Evolutionary conservation across 2,797 vertebrate species (phyloP).

Genomic region (Zalophus californianus): DNA sequence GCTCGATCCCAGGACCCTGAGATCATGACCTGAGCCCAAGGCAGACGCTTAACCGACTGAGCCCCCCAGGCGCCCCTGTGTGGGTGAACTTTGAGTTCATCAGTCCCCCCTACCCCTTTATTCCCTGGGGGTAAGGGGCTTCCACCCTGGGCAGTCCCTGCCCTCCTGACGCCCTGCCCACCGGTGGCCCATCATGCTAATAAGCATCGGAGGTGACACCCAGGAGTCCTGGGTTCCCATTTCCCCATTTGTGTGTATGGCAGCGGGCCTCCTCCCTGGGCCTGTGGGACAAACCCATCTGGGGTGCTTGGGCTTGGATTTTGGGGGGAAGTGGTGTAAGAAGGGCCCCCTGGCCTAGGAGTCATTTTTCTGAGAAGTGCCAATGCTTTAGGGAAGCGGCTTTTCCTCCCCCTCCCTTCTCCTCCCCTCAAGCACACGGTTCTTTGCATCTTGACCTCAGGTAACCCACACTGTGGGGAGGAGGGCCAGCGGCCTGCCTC

Average conservation of each 20-base stretch:
- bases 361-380: slow-evolving; percentile 84
- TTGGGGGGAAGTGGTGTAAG: slow-evolving; percentile 76
- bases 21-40: neutral
- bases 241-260: slow-evolving; percentile 45
- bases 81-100: slow-evolving; percentile 23
- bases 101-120: neutral
- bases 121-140: neutral
- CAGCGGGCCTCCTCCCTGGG: neutral
- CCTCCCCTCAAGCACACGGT: neutral
- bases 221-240: neutral
- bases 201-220: neutral
- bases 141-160: neutral
- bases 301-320: slow-evolving; percentile 60
- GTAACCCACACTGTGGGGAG: slow-evolving; percentile 71
- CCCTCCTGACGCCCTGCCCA: neutral
- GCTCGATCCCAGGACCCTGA: neutral
- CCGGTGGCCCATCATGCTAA: neutral
- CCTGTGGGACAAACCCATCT: slow-evolving; percentile 44
- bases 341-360: slow-evolving; percentile 51
- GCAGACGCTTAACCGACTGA: neutral
- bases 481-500: slow-evolving; percentile 50
- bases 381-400: slow-evolving; percentile 79
- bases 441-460: slow-evolving; percentile 80
- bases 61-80: neutral
- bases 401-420: slow-evolving; percentile 44